These are phyloP conservation scores for Leptinotarsa undecemlineata DNA, from an alignment of 1,140 invertebrate species.

Conservation along the genomic window DNA sequence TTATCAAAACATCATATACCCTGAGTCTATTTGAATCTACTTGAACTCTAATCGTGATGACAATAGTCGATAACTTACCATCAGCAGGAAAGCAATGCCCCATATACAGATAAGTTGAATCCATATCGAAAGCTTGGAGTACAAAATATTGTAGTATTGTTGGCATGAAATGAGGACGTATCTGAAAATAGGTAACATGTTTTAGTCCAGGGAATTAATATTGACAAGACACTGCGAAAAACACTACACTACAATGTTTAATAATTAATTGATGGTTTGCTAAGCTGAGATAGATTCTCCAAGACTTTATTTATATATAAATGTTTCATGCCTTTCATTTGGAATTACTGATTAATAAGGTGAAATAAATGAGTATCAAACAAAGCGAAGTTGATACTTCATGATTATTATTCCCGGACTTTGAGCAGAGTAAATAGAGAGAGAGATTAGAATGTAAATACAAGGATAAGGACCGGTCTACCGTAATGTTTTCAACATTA, in stretches of 20 bases:
- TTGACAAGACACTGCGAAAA: too few relatives aligned
- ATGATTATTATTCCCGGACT: background rate
- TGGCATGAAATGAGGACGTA: constrained; percentile 82
- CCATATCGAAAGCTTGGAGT: constrained; percentile 70
- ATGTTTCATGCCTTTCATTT: background rate
- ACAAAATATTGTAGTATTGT: constrained; percentile 73
- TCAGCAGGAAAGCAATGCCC: constrained; percentile 68
- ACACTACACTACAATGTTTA: too few relatives aligned
- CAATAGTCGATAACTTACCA: constrained; percentile 57
- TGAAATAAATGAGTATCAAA: background rate
- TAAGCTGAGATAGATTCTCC: too few relatives aligned
- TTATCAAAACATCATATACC: too few relatives aligned
- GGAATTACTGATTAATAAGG: background rate
- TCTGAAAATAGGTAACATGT: constrained; percentile 58
- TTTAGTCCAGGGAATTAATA: too few relatives aligned
- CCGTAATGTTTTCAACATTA: too few relatives aligned
- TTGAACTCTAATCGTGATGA: too few relatives aligned
- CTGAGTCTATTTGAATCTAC: too few relatives aligned
- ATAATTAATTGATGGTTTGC: too few relatives aligned
- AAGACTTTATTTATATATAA: background rate
- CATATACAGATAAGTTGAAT: constrained; percentile 78
- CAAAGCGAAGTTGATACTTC: background rate
- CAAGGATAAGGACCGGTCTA: too few relatives aligned
- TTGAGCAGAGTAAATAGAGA: background rate
- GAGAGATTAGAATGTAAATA: background rate